A percentile compares a stretch with the other conserved stretches of the same genome.
These are phyloP conservation scores for Gambusia affinis DNA, from an alignment of 2,113 vertebrate species.

Conservation along the genomic window DNA sequence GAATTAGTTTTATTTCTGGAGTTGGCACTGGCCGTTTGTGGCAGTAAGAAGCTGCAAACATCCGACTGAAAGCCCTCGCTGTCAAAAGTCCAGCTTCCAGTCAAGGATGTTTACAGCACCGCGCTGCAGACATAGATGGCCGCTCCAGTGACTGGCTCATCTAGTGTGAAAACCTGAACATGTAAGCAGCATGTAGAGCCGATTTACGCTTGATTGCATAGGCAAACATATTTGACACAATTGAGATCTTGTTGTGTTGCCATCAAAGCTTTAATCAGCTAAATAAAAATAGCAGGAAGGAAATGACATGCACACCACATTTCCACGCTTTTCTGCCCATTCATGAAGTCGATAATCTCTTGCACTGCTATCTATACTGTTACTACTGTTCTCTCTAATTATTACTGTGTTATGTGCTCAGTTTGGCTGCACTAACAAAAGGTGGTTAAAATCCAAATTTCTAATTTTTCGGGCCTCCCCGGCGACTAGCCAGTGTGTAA, in stretches of 20 bases:
- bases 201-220: neutral
- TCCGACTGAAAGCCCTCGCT: constrained; percentile 98
- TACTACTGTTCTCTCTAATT: neutral
- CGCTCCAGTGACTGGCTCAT: constrained; percentile 1
- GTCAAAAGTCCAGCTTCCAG: constrained; percentile 94
- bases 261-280: neutral
- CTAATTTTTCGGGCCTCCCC: no score
- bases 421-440: neutral
- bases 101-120: constrained; percentile 99
- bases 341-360: neutral
- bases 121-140: constrained; percentile 77
- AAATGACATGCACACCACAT: neutral
- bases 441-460: neutral
- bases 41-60: constrained; percentile 99
- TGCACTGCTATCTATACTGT: neutral
- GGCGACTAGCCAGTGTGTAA: no score
- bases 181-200: neutral
- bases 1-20: neutral
- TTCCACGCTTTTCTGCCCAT: neutral
- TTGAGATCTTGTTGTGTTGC: neutral
- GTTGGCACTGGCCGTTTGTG: constrained; percentile 55
- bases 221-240: neutral
- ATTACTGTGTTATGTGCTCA: neutral
- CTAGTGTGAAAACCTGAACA: neutral
- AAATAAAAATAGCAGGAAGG: neutral